Percentiles rank a stretch among this genome's conserved stretches.
These are phyloP conservation scores for Brachionus manjavacas DNA, from an alignment of 1,140 invertebrate genomes.

Conservation along the genomic window DNA sequence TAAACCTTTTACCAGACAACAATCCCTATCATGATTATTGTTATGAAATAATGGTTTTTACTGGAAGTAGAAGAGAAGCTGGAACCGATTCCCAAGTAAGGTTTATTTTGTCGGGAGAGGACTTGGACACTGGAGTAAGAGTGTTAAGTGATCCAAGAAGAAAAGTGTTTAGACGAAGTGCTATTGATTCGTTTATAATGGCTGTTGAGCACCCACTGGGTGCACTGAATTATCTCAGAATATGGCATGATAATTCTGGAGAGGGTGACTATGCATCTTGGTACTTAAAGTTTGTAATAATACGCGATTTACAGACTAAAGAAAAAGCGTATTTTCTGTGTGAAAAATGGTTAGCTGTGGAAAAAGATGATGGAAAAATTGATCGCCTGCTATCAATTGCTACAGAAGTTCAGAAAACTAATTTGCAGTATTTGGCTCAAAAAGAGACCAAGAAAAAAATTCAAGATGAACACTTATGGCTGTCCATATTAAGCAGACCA, in stretches of 20 bases:
- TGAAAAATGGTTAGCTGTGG: slow-evolving; percentile 56
- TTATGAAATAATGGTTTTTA: slow-evolving; percentile 50
- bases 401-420: slow-evolving; percentile 5
- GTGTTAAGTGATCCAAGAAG: slow-evolving; percentile 32
- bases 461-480: slow-evolving; percentile 30
- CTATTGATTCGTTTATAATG: slow-evolving; percentile 60
- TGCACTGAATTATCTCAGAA: slow-evolving; percentile 58
- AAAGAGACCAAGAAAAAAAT: slow-evolving; percentile 22
- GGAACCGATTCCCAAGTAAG: slow-evolving; percentile 44
- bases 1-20: slow-evolving; percentile 48
- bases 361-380: slow-evolving; percentile 56
- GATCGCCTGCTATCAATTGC: slow-evolving; percentile 50
- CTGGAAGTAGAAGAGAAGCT: slow-evolving; percentile 48
- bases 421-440: background rate
- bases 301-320: slow-evolving; percentile 62
- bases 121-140: slow-evolving; percentile 11
- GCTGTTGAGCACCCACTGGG: slow-evolving; percentile 57
- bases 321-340: slow-evolving; percentile 58
- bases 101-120: slow-evolving; percentile 43
- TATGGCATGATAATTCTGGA: slow-evolving; percentile 63
- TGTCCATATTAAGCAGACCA: slow-evolving; percentile 8
- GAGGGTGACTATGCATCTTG: slow-evolving; percentile 60
- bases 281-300: slow-evolving; percentile 60
- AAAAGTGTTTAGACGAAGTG: slow-evolving; percentile 50
- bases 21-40: slow-evolving; percentile 47